Percentiles rank a stretch among this genome's conserved stretches.
Evolutionary conservation across 2,888 invertebrate genomes (phyloP).

Genomic region (Aphodius sticticus): DNA sequence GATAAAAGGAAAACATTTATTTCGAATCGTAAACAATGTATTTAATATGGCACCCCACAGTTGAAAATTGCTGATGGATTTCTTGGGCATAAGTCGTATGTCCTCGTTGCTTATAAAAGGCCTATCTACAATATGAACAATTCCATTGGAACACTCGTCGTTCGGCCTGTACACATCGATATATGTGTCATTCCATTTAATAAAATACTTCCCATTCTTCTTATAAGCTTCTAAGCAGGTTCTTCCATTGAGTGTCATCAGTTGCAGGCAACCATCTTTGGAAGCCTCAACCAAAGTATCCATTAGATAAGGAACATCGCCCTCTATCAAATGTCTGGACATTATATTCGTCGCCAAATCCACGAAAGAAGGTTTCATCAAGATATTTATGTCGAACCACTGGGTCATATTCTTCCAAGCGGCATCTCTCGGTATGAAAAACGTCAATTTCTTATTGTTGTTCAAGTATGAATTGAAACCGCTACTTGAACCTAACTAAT

Average conservation of each 20-base stretch:
- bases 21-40: background rate
- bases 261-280: constrained; percentile 32
- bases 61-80: constrained; percentile 26
- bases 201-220: constrained; percentile 59
- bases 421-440: constrained; percentile 86
- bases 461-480: constrained; percentile 78
- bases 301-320: constrained; percentile 77
- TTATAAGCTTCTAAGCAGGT: constrained; percentile 24
- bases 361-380: constrained; percentile 76
- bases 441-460: constrained; percentile 75
- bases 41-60: constrained; percentile 26
- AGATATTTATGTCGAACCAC: constrained; percentile 40
- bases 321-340: constrained; percentile 86
- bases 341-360: constrained; percentile 77
- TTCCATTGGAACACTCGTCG: constrained; percentile 93
- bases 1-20: constrained; percentile 12
- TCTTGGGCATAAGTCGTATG: constrained; percentile 19
- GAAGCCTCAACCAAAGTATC: constrained; percentile 75
- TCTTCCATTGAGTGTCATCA: constrained; percentile 37
- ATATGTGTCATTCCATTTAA: constrained; percentile 79
- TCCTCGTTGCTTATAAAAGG: constrained; percentile 83
- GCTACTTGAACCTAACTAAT: constrained; percentile 74
- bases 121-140: constrained; percentile 90
- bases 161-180: constrained; percentile 86
- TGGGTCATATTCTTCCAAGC: constrained; percentile 75